phyloP scores from a whole-genome alignment of 1,140 invertebrate species.

The Brachionus plicatilis region DNA sequence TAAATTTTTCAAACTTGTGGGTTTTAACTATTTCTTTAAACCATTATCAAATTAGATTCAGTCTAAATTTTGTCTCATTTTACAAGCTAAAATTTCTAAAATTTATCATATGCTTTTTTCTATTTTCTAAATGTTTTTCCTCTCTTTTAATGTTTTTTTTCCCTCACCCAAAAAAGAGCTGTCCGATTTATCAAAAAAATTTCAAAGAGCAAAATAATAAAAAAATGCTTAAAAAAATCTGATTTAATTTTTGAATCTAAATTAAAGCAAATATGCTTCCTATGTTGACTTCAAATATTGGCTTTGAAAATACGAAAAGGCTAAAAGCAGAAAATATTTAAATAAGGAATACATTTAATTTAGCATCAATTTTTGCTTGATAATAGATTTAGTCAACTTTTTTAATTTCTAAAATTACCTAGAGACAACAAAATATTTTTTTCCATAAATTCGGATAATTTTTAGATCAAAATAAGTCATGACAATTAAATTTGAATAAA shows the following conservation, averaged over 20 bases:
- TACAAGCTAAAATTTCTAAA: too few species aligned
- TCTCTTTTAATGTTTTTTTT: too few species aligned
- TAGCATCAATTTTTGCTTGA: background rate
- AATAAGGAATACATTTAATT: background rate
- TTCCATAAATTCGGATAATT: background rate
- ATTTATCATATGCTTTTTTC: too few species aligned
- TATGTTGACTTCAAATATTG: background rate
- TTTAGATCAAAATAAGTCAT: background rate
- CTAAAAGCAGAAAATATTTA: background rate
- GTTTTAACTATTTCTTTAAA: too few species aligned
- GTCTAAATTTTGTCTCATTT: too few species aligned
- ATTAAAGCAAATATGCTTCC: background rate
- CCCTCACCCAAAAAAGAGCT: too few species aligned
- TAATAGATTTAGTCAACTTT: background rate
- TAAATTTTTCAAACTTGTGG: too few species aligned
- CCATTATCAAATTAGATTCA: too few species aligned
- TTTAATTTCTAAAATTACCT: background rate
- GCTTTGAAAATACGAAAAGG: background rate
- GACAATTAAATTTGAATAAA: background rate
- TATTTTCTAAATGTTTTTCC: too few species aligned
- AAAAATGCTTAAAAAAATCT: background rate
- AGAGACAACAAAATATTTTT: background rate
- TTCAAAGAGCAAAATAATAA: background rate
- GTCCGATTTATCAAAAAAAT: too few species aligned
- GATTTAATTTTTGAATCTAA: background rate